Conservation (phyloP, 2,113 vertebrate species). For the Isichthys henryi region DNA sequence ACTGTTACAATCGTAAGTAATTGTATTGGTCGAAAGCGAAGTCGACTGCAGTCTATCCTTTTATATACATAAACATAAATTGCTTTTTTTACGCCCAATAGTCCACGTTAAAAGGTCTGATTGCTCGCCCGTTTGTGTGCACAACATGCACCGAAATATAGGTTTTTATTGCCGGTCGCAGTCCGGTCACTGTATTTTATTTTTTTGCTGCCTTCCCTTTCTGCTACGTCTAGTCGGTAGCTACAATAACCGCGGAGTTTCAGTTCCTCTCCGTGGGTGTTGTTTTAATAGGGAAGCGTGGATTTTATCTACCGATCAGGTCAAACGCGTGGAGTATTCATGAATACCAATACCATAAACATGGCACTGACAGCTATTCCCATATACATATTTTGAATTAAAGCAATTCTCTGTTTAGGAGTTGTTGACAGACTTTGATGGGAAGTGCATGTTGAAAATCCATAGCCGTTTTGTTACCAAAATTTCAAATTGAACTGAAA, state of each 20-base stretch:
- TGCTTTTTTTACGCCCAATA: neutral
- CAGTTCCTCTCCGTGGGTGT: neutral
- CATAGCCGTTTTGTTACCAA: neutral
- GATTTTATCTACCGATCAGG: neutral
- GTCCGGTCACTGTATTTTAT: too few species aligned
- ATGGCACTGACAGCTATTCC: neutral
- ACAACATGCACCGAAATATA: neutral
- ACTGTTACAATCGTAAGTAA: neutral
- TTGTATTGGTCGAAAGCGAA: neutral
- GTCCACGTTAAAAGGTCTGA: neutral
- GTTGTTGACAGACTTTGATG: neutral
- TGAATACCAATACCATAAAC: neutral
- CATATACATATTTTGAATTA: neutral
- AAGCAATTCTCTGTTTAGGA: neutral
- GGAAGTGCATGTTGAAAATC: neutral
- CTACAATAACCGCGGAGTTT: neutral
- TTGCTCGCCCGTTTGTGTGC: neutral
- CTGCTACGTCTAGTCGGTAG: neutral
- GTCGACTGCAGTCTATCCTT: neutral
- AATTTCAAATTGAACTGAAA: constrained; percentile 17
- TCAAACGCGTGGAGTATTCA: neutral
- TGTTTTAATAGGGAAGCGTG: neutral
- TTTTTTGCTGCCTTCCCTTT: neutral
- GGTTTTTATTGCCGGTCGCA: neutral
- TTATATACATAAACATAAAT: neutral